phyloP scores from a whole-genome alignment of 2,113 vertebrate genomes.

The Corythornis madagascariensis region DNA sequence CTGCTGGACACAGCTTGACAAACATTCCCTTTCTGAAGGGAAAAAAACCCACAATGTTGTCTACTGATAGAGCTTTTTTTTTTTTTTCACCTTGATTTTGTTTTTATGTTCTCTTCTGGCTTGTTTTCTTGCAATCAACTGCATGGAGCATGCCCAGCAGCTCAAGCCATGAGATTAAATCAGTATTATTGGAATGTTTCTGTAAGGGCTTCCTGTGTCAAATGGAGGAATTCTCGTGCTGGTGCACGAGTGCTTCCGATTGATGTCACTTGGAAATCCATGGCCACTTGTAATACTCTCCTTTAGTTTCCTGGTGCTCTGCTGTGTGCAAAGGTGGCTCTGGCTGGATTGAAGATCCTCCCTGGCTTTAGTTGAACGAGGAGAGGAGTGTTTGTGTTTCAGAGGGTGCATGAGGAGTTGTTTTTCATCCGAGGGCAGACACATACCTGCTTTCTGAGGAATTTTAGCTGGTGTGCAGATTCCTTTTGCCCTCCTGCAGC shows the following conservation, averaged over 20 bases:
- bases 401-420: no score
- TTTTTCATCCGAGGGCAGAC: no score
- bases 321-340: no score
- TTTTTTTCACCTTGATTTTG: background rate
- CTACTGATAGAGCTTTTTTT: background rate
- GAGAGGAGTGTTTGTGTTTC: no score
- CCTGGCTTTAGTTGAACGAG: no score
- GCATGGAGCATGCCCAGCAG: constrained; percentile 8
- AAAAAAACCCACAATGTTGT: background rate
- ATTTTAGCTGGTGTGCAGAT: no score
- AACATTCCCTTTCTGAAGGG: background rate
- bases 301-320: no score
- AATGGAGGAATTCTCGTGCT: background rate
- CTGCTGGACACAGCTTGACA: background rate
- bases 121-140: background rate
- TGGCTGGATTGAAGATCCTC: no score
- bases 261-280: background rate
- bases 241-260: background rate
- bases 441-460: no score
- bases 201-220: constrained; percentile 21
- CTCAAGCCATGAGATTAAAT: background rate
- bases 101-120: background rate
- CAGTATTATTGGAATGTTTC: background rate
- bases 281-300: no score
- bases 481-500: no score